phyloP scores from a whole-genome alignment of 1,140 invertebrate genomes.

The Gonatopus flavifemur region DNA sequence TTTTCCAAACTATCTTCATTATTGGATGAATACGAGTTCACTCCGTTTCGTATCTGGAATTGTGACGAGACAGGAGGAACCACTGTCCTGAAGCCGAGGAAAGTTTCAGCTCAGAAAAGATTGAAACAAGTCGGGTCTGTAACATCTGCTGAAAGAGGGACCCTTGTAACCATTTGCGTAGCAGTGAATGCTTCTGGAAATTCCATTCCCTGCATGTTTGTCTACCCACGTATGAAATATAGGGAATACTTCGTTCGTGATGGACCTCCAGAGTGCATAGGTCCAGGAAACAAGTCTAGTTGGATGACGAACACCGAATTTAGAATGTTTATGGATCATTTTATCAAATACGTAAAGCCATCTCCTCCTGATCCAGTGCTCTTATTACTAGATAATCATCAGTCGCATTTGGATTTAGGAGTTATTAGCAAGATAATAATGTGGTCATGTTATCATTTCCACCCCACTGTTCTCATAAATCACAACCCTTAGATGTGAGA shows the following conservation, averaged over 20 bases:
- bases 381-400: not conserved
- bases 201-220: too few species aligned
- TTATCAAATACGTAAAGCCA: too few species aligned
- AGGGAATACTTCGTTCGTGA: too few species aligned
- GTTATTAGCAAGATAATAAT: conserved; percentile 2
- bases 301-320: too few species aligned
- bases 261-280: conserved; percentile 46
- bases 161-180: too few species aligned
- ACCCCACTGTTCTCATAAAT: conserved; percentile 53
- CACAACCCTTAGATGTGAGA: conserved; percentile 55
- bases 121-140: too few species aligned
- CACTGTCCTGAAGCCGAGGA: too few species aligned
- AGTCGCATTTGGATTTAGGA: not conserved
- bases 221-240: conserved; percentile 41
- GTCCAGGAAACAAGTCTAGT: conserved; percentile 21
- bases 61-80: too few species aligned
- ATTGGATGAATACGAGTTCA: not conserved
- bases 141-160: too few species aligned
- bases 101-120: conserved; percentile 38
- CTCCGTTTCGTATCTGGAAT: conserved; percentile 4
- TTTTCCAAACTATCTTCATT: not conserved
- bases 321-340: too few species aligned
- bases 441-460: conserved; percentile 46
- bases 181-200: too few species aligned
- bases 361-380: too few species aligned